phyloP scores from a whole-genome alignment of 2,113 vertebrate genomes.

The Notarius lentiginosus region DNA sequence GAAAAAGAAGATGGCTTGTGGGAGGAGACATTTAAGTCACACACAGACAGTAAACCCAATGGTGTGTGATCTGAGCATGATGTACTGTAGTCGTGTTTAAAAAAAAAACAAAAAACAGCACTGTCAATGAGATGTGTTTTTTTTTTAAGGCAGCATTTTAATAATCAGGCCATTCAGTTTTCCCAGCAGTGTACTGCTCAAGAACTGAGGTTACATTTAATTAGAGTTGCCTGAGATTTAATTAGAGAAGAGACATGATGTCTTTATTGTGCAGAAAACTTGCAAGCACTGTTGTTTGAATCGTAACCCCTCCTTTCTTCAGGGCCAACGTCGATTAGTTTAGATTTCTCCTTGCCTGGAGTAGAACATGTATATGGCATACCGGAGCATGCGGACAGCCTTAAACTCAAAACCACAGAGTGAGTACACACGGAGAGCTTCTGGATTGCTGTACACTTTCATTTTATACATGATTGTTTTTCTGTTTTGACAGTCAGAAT shows the following conservation, averaged over 20 bases:
- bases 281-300: neutral
- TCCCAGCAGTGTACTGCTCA: neutral
- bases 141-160: neutral
- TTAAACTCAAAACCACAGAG: slow-evolving; percentile 88
- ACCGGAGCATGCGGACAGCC: slow-evolving; percentile 86
- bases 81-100: neutral
- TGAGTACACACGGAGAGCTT: slow-evolving; percentile 63
- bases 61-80: slow-evolving; percentile 64
- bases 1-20: slow-evolving; percentile 76
- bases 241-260: neutral
- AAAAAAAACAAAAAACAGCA: neutral
- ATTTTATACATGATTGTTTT: neutral
- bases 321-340: slow-evolving; percentile 86
- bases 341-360: slow-evolving; percentile 90
- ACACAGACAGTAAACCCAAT: slow-evolving; percentile 84
- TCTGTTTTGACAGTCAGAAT: neutral
- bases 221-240: neutral
- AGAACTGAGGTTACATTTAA: neutral
- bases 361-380: slow-evolving; percentile 92
- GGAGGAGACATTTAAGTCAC: slow-evolving; percentile 91
- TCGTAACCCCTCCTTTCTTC: neutral
- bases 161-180: neutral
- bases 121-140: neutral
- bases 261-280: neutral
- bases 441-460: neutral